These are phyloP conservation scores for Antigone vipio DNA, from an alignment of 2,113 vertebrate species.

Conservation along the genomic window DNA sequence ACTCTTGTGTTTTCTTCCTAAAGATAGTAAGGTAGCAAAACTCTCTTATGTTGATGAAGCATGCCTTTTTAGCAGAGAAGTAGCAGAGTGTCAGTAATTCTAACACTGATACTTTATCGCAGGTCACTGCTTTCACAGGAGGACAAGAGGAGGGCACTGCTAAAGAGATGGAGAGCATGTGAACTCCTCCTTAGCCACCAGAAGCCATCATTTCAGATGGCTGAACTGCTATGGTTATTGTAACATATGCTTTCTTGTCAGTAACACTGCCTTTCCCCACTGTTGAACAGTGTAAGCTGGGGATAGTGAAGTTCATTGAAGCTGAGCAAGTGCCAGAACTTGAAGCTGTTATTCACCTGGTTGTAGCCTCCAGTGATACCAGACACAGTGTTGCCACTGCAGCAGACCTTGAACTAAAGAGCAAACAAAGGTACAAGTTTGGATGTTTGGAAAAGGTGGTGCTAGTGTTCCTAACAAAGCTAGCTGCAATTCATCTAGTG, in stretches of 20 bases:
- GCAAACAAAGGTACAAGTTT: conserved; percentile 89
- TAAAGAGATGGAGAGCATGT: neutral
- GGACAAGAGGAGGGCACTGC: neutral
- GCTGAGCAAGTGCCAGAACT: conserved; percentile 94
- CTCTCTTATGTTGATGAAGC: neutral
- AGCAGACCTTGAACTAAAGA: conserved; percentile 94
- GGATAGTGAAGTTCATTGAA: conserved; percentile 97
- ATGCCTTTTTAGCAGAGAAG: neutral
- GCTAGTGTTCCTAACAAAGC: neutral
- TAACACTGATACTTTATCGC: neutral
- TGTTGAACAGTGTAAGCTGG: conserved; percentile 89
- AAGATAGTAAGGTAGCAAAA: neutral
- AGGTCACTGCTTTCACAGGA: neutral
- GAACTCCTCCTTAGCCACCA: neutral
- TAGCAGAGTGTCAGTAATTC: neutral
- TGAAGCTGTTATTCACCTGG: conserved; percentile 92
- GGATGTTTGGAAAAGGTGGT: neutral
- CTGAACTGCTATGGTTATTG: neutral
- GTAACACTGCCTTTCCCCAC: neutral
- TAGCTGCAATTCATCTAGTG: neutral
- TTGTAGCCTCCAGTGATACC: conserved; percentile 96
- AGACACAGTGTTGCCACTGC: conserved; percentile 95
- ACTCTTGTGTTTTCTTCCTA: neutral
- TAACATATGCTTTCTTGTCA: neutral
- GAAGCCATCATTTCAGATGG: neutral